Conservation (phyloP, 2,888 invertebrate species). For the Xylophagus ater region DNA sequence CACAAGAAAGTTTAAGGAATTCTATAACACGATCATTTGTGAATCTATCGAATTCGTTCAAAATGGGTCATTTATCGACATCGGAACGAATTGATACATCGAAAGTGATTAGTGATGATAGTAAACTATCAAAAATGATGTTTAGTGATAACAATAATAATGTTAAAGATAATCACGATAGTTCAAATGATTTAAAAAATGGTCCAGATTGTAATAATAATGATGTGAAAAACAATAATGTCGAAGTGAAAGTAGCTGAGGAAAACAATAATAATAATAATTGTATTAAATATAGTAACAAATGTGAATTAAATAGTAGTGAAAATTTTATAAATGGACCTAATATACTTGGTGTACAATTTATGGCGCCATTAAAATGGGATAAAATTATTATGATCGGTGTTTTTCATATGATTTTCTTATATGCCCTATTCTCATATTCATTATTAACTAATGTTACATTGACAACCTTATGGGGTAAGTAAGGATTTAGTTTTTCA, state of each 20-base stretch:
- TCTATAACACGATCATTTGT: too few relatives aligned
- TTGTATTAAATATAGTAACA: not conserved
- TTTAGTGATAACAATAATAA: conserved; percentile 10
- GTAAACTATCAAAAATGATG: conserved; percentile 8
- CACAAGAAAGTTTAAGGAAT: too few relatives aligned
- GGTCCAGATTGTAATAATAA: not conserved
- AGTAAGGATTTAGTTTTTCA: conserved; percentile 39
- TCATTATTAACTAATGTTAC: conserved; percentile 31
- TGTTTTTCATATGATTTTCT: conserved; percentile 41
- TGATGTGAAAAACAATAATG: too few relatives aligned
- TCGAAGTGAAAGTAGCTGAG: conserved; percentile 1
- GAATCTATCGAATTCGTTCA: too few relatives aligned
- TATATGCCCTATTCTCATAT: conserved; percentile 35
- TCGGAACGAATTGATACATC: conserved; percentile 31
- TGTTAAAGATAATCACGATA: conserved; percentile 4
- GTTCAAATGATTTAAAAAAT: conserved; percentile 7
- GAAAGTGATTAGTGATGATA: conserved; percentile 17
- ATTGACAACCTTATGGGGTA: conserved; percentile 48
- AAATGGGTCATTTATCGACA: conserved; percentile 35
- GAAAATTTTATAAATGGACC: conserved; percentile 15
- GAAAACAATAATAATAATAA: not conserved
- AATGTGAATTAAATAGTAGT: conserved; percentile 4
- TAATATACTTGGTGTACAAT: conserved; percentile 38
- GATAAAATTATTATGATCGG: conserved; percentile 46
- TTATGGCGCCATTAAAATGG: conserved; percentile 54